phyloP scores from a whole-genome alignment of 2,797 vertebrate species.

The Onychomys arenicola region DNA sequence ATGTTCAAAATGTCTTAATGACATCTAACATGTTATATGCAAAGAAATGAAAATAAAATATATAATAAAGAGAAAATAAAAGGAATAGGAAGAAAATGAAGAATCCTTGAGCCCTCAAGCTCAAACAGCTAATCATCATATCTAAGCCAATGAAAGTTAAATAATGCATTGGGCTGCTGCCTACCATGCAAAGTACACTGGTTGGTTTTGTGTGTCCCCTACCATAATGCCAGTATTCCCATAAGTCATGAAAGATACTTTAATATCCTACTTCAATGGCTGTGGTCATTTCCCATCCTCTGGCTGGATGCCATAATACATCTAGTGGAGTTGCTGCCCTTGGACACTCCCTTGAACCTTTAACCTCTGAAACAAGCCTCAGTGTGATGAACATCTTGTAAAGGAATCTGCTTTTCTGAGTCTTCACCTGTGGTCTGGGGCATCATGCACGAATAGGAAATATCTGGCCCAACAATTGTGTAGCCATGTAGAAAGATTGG shows the following conservation, averaged over 20 bases:
- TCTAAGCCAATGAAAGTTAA: background rate
- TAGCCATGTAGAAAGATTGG: background rate
- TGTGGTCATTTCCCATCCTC: background rate
- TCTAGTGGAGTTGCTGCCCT: background rate
- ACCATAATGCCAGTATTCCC: background rate
- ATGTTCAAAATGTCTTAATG: background rate
- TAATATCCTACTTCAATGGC: background rate
- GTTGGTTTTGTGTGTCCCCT: background rate
- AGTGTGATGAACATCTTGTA: slow-evolving; percentile 50
- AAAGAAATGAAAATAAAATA: background rate
- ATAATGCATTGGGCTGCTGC: background rate
- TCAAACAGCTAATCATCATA: background rate
- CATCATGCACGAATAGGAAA: background rate
- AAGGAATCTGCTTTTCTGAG: background rate
- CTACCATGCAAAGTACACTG: background rate
- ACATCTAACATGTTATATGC: background rate
- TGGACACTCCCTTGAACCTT: background rate
- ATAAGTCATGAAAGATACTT: background rate
- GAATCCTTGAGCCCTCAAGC: background rate
- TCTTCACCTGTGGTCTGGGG: background rate
- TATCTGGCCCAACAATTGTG: background rate
- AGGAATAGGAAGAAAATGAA: background rate
- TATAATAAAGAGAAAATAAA: background rate
- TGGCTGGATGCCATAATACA: background rate
- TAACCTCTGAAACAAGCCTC: slow-evolving; percentile 16